A percentile compares a stretch with the other conserved stretches of the same genome.
These are phyloP conservation scores for Hypotaenidia philippensis DNA, from an alignment of 2,797 vertebrate species.

Conservation along the genomic window DNA sequence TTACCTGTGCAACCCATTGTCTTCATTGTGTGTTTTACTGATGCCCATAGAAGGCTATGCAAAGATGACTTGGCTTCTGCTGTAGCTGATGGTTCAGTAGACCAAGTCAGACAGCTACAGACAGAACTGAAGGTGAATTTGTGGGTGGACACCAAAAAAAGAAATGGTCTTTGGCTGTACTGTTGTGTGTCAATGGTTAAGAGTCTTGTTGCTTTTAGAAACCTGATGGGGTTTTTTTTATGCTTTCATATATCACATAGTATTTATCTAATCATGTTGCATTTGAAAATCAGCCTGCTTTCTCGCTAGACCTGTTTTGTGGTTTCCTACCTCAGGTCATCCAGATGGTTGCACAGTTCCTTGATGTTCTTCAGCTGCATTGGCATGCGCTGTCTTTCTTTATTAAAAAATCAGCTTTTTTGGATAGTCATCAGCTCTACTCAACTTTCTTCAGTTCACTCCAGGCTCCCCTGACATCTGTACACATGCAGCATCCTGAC, in stretches of 20 bases:
- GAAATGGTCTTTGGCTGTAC: neutral
- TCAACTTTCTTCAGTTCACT: constrained; percentile 21
- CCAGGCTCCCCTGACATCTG: neutral
- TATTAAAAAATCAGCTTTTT: constrained; percentile 42
- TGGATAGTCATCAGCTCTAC: constrained; percentile 24
- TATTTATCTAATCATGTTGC: neutral
- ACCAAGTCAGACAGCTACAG: neutral
- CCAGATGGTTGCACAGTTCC: constrained; percentile 1
- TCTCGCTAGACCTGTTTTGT: neutral
- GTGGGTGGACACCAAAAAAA: neutral
- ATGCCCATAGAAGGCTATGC: neutral
- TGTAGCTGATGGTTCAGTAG: neutral
- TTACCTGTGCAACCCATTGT: neutral
- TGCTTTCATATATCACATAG: neutral
- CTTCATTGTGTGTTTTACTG: neutral
- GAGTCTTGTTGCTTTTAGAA: neutral
- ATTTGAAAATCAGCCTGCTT: neutral
- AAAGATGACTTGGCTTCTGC: neutral
- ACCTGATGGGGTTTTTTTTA: neutral
- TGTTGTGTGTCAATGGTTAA: neutral
- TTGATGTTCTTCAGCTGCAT: neutral
- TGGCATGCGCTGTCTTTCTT: constrained; percentile 7
- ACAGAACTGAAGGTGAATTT: neutral
- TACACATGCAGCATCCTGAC: neutral
- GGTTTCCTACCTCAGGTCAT: neutral